Evolutionary conservation across 2,888 invertebrate species (phyloP).

Genomic region (Mesorhabditis sp.): DNA sequence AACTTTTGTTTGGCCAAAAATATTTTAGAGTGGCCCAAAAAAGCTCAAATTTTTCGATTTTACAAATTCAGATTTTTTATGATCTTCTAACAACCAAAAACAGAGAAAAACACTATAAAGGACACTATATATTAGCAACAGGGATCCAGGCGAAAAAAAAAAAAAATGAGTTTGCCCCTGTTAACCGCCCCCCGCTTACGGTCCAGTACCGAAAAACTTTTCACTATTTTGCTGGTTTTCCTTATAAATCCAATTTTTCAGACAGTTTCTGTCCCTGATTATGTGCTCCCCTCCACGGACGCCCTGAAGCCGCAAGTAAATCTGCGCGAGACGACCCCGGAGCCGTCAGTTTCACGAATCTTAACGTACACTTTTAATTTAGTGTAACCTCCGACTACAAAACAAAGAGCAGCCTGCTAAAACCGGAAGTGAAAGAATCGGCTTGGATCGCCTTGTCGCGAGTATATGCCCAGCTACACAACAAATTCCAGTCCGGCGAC

Average conservation of each 20-base stretch:
- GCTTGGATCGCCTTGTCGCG: not conserved
- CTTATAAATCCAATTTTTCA: not conserved
- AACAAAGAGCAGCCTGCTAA: not conserved
- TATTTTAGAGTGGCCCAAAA: too few relatives aligned
- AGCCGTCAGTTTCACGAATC: not conserved
- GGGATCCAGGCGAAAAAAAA: not conserved
- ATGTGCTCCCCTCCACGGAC: not conserved
- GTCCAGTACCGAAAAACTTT: too few relatives aligned
- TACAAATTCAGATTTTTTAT: too few relatives aligned
- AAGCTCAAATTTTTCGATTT: too few relatives aligned
- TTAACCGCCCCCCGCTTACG: not conserved
- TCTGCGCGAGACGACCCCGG: not conserved
- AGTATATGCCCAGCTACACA: not conserved
- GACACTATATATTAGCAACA: too few relatives aligned
- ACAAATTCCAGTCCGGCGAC: conserved; percentile 13
- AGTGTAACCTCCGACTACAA: not conserved
- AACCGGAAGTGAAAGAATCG: not conserved
- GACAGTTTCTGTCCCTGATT: not conserved
- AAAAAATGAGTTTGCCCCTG: not conserved
- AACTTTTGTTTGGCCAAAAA: too few relatives aligned
- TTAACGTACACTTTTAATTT: not conserved
- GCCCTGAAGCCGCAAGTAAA: not conserved
- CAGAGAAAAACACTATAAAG: too few relatives aligned
- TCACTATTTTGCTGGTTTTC: not conserved
- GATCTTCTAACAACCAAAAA: too few relatives aligned